phyloP scores from a whole-genome alignment of 2,113 vertebrate genomes.

The Tautogolabrus adspersus region DNA sequence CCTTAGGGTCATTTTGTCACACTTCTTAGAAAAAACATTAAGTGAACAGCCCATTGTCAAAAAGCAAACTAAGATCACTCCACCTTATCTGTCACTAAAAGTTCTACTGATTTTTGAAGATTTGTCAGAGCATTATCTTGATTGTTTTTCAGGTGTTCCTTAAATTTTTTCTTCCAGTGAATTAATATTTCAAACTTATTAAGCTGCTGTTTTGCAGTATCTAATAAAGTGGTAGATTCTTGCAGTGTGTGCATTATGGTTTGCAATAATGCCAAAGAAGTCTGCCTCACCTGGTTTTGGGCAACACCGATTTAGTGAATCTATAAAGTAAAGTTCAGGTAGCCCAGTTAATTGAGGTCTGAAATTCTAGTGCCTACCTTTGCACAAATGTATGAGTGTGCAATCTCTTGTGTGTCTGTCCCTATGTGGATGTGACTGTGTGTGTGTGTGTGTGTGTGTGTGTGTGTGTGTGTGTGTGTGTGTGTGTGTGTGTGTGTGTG shows the following conservation, averaged over 20 bases:
- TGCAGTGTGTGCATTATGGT: not conserved
- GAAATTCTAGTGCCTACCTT: not conserved
- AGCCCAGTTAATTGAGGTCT: not conserved
- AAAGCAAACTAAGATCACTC: no score
- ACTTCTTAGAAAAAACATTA: slow-evolving; percentile 5
- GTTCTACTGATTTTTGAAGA: not conserved
- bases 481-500: not conserved
- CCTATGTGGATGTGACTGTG: not conserved
- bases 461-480: slow-evolving; percentile 16
- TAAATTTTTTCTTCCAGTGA: not conserved
- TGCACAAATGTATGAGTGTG: not conserved
- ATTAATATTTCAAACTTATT: slow-evolving; percentile 8
- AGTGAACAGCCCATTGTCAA: not conserved
- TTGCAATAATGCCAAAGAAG: slow-evolving; percentile 6
- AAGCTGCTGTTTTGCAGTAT: slow-evolving; percentile 11
- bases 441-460: slow-evolving; percentile 11
- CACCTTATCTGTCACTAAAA: no score
- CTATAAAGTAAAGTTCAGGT: slow-evolving; percentile 23
- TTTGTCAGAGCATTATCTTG: not conserved
- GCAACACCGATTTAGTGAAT: not conserved
- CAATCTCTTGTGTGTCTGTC: not conserved
- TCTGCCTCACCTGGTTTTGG: not conserved
- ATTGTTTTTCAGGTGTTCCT: not conserved
- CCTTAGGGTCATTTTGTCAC: slow-evolving; percentile 10
- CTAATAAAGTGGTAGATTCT: slow-evolving; percentile 8